Base-by-base conservation (phyloP, 2,797 vertebrate genomes). In the Amazonetta brasiliensis region DNA sequence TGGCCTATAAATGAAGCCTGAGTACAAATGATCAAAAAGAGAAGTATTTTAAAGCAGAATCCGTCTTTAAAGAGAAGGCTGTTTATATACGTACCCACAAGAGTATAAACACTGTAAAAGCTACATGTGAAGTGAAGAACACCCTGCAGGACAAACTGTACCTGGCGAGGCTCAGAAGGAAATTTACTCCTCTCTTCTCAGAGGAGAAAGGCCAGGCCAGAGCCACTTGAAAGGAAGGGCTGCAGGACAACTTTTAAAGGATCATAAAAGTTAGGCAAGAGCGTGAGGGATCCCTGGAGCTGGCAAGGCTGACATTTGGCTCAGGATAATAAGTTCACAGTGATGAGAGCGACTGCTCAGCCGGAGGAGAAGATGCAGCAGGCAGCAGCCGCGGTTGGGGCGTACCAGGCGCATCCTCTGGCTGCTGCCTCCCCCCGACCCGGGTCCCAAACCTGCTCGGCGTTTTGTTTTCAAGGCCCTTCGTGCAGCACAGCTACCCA, bases 1-100 rank as follows among this genome's bases (percentile, higher is more conserved):
- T 9, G 8, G 7, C 11, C 39, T 3, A 0, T 8, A 43, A 1
- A 15, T 1, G 15, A 81, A 50, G 35, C 26, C n/a, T 7, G 50
- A 43, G 14, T 3, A 5, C 7, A 58, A 44, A 11, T 6, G 11
- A 62, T 8, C 22, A 39, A 25, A 12, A 37, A 35, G 16, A 10
- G 4, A 60, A 30, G 64, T 3, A 21, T 15, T 88, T 8, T 54
- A n/a, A 77, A 79, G 20, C 35, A 68, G 55, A 59, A 54, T 8
- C 12, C 25, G 54, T 11, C 23, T 78, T 73, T 56, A 73, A 73
- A 13, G 8, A 58, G 59, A 50, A 77, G 7, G 28, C 0, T 9
- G 7, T 35, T 50, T 60, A 30, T 63, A 64, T 6, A 16, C 59
- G 54, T 17, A 55, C 30, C 17, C 26, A n/a, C 12, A 66, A 20